A percentile compares a stretch with the other conserved stretches of the same genome.
phyloP scores from a whole-genome alignment of 2,888 invertebrate genomes.

The Leucozona laternaria region DNA sequence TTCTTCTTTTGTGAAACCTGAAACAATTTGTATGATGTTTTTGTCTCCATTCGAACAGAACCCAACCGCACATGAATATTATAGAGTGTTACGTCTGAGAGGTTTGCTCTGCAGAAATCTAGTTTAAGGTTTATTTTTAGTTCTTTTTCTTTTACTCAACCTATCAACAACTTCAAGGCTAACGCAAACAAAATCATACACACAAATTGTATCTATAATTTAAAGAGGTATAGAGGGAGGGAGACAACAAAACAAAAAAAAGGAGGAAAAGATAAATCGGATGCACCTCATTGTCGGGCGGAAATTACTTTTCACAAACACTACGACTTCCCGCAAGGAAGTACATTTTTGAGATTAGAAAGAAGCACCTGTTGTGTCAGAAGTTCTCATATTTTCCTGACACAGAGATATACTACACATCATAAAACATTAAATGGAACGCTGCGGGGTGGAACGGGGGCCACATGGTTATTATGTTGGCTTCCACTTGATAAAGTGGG shows the following conservation, averaged over 20 bases:
- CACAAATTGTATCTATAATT: slow-evolving; percentile 43
- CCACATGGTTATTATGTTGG: slow-evolving; percentile 11
- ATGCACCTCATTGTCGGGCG: slow-evolving; percentile 65
- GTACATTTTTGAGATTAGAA: slow-evolving; percentile 67
- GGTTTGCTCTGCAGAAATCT: slow-evolving; percentile 11
- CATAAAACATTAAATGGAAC: slow-evolving; percentile 1
- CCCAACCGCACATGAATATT: not conserved
- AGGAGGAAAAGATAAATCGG: slow-evolving; percentile 58
- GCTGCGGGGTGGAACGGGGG: not conserved
- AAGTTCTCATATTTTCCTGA: slow-evolving; percentile 54
- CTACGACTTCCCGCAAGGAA: slow-evolving; percentile 59
- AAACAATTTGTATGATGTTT: slow-evolving; percentile 10
- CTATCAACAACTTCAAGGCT: not conserved
- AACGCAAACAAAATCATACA: not conserved
- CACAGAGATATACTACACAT: slow-evolving; percentile 17
- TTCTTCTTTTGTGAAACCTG: not conserved
- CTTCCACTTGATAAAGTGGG: slow-evolving; percentile 64
- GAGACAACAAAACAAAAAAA: not conserved
- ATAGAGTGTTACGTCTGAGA: not conserved
- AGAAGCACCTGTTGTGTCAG: slow-evolving; percentile 69
- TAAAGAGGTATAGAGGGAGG: not conserved
- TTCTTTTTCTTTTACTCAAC: slow-evolving; percentile 13
- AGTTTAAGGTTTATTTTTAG: slow-evolving; percentile 47
- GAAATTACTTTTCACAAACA: slow-evolving; percentile 71
- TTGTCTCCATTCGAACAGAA: not conserved